A percentile compares a stretch with the other conserved stretches of the same genome.
phyloP scores from a whole-genome alignment of 2,113 vertebrate genomes.

The Phyllostomus hastatus region DNA sequence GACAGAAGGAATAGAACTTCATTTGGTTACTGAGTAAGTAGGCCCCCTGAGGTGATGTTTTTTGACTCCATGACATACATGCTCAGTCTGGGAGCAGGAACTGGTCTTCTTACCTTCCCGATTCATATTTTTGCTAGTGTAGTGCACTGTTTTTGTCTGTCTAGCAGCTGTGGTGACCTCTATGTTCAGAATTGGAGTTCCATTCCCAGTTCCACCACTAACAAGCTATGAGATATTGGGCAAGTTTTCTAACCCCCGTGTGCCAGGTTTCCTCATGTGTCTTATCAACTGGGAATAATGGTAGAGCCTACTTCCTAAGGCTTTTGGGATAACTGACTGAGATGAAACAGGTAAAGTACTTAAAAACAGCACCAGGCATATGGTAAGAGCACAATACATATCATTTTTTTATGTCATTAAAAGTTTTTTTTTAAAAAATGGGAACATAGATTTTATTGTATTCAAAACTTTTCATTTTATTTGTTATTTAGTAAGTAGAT shows the following conservation, averaged over 20 bases:
- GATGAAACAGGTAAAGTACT: background rate
- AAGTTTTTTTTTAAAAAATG: background rate
- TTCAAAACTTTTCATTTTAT: slow-evolving; percentile 11
- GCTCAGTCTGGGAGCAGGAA: background rate
- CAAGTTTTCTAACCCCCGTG: background rate
- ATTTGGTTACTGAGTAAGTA: background rate
- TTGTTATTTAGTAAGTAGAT: background rate
- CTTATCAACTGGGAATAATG: background rate
- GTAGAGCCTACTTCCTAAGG: background rate
- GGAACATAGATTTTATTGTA: background rate
- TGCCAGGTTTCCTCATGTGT: background rate
- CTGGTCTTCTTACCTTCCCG: background rate
- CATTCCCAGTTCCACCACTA: background rate
- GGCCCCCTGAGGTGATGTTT: background rate
- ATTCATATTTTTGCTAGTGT: background rate
- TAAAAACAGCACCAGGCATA: background rate
- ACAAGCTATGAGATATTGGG: background rate
- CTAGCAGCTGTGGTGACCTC: background rate
- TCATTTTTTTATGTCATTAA: background rate
- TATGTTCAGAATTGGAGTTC: background rate
- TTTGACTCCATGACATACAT: background rate
- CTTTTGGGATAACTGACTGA: background rate
- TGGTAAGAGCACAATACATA: background rate
- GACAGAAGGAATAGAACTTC: background rate
- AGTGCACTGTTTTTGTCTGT: background rate